Conservation (phyloP, 2,888 invertebrate genomes). For the Fragum fragum region DNA sequence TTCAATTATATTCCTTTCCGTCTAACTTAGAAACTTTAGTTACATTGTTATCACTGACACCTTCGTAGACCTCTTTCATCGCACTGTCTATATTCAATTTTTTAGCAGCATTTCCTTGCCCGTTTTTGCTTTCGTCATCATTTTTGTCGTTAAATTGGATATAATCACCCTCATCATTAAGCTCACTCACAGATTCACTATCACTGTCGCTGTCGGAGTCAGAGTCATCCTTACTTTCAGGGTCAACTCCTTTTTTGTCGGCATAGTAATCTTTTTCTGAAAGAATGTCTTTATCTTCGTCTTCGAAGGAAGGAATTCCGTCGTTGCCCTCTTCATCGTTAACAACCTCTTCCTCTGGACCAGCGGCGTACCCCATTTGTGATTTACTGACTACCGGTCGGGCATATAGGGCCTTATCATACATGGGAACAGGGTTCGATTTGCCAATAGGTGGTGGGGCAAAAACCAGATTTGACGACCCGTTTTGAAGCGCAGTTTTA, state of each 20-base stretch:
- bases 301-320: not conserved
- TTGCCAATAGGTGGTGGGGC: not conserved
- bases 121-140: not conserved
- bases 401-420: constrained; percentile 33
- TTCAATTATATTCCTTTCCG: too few relatives aligned
- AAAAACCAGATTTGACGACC: not conserved
- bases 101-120: not conserved
- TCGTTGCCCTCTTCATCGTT: not conserved
- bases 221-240: not conserved
- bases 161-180: not conserved
- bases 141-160: not conserved
- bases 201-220: not conserved
- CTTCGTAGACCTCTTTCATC: not conserved
- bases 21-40: not conserved
- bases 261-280: constrained; percentile 11
- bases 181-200: not conserved
- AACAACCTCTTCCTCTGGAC: not conserved
- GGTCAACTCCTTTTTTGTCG: not conserved
- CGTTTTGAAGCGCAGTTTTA: not conserved
- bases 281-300: constrained; percentile 34
- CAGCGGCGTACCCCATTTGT: not conserved
- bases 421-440: constrained; percentile 10
- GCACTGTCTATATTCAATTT: not conserved
- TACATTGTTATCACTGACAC: not conserved
- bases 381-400: constrained; percentile 15